Conservation (phyloP, 35 echinoderm and acorn worm species). For the Nesometra sesokonis region DNA sequence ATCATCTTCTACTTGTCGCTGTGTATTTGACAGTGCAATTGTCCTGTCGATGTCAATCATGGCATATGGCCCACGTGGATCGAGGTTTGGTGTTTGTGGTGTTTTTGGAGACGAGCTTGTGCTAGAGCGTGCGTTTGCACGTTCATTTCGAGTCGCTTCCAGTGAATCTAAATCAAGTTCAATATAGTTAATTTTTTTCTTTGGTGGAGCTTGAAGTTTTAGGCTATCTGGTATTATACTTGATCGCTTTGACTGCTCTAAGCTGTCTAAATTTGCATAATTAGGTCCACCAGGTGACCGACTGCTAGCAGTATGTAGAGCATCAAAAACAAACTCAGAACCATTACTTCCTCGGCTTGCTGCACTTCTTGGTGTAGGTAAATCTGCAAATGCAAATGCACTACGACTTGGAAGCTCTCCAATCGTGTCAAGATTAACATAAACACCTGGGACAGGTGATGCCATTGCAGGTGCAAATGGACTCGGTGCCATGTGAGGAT, state of each 20-base stretch:
- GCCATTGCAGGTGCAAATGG: not conserved
- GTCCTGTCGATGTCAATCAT: conserved; percentile 88
- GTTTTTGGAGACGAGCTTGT: conserved; percentile 61
- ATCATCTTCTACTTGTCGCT: conserved; percentile 56
- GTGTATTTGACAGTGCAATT: conserved; percentile 65
- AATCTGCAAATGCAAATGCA: not conserved
- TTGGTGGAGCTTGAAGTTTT: conserved; percentile 65
- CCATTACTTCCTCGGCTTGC: conserved; percentile 30
- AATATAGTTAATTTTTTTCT: conserved; percentile 79
- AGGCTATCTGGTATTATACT: conserved; percentile 19
- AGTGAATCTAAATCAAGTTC: conserved; percentile 68
- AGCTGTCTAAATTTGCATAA: conserved; percentile 65
- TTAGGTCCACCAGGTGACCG: conserved; percentile 41
- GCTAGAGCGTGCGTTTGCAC: conserved; percentile 24
- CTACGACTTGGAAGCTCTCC: conserved; percentile 54
- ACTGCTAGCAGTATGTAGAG: conserved; percentile 11
- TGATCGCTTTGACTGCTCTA: conserved; percentile 18
- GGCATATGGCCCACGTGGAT: conserved; percentile 56
- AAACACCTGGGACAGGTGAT: conserved; percentile 2
- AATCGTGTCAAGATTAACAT: conserved; percentile 81
- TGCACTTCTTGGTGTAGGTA: conserved; percentile 22
- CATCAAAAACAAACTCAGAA: conserved; percentile 73
- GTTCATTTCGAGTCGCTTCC: conserved; percentile 20
- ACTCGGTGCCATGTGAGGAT: not conserved
- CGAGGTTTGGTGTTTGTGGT: conserved; percentile 61